Percentiles rank a stretch among this genome's conserved stretches.
phyloP scores from a whole-genome alignment of 2,797 vertebrate species.

The Typhlichthys subterraneus region DNA sequence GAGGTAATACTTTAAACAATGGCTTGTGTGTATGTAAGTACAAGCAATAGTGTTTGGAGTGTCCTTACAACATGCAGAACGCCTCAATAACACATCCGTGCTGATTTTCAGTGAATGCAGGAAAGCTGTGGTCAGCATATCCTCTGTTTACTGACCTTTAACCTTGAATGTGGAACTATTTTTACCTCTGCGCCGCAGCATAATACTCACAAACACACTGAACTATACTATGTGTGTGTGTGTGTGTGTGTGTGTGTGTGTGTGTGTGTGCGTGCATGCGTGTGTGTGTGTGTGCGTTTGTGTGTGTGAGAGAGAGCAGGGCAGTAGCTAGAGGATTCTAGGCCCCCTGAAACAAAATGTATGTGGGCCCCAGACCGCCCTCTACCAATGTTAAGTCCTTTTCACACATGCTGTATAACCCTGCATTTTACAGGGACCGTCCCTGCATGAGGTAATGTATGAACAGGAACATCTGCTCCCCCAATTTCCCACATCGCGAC shows the following conservation, averaged over 20 bases:
- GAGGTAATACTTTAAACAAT: background rate
- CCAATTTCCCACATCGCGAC: too few relatives aligned
- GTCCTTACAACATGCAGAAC: constrained; percentile 26
- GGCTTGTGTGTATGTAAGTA: background rate
- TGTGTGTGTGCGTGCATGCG: background rate
- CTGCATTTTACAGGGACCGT: too few relatives aligned
- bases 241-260: background rate
- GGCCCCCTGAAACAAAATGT: too few relatives aligned
- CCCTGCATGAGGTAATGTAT: too few relatives aligned
- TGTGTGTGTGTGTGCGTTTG: background rate
- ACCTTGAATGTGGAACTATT: too few relatives aligned
- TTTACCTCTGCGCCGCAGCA: too few relatives aligned
- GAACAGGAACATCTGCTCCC: too few relatives aligned
- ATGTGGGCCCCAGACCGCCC: background rate
- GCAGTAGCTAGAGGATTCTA: too few relatives aligned
- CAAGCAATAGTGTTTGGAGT: constrained; percentile 1
- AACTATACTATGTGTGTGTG: background rate
- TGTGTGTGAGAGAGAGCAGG: background rate
- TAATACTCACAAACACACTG: constrained; percentile 7
- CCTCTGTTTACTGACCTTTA: too few relatives aligned
- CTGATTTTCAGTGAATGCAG: background rate
- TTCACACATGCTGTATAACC: too few relatives aligned
- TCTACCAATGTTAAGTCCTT: too few relatives aligned
- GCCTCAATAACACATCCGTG: constrained; percentile 19
- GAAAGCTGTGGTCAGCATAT: background rate